Conservation (phyloP, 2,888 invertebrate genomes). For the Crossocerus cetratus region DNA sequence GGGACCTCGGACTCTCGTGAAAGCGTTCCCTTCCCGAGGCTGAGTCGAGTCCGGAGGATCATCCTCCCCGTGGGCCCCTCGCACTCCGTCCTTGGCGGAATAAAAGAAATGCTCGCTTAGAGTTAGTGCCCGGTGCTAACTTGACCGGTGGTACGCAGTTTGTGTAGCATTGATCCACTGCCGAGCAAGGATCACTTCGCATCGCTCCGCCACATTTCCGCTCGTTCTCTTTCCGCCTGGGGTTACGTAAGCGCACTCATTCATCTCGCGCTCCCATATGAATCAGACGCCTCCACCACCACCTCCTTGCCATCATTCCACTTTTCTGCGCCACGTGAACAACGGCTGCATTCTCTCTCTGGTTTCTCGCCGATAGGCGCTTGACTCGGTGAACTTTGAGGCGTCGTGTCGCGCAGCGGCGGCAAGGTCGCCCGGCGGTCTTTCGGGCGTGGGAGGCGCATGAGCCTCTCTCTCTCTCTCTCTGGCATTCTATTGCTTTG, state of each 20-base stretch:
- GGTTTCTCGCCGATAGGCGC: conserved; percentile 6
- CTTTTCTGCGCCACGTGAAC: background rate
- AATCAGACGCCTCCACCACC: background rate
- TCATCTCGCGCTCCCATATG: conserved; percentile 3
- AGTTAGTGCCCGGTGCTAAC: background rate
- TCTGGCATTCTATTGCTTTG: background rate
- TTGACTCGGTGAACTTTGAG: conserved; percentile 30
- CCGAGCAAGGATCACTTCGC: background rate
- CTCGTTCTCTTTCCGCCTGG: background rate
- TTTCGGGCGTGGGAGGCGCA: conserved; percentile 24
- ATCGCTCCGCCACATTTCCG: background rate
- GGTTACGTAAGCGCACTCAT: background rate
- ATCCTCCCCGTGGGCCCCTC: background rate
- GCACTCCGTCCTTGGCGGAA: background rate
- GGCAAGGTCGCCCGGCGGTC: conserved; percentile 36
- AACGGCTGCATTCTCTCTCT: background rate
- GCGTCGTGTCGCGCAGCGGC: background rate
- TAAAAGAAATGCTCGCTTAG: background rate
- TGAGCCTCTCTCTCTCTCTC: background rate
- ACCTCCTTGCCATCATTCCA: background rate
- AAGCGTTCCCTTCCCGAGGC: conserved; percentile 9
- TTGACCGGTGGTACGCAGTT: background rate
- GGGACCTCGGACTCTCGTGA: background rate
- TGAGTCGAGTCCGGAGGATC: background rate
- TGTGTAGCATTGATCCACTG: background rate